phyloP scores from a whole-genome alignment of 2,113 vertebrate species.

The Tupaia chinensis region DNA sequence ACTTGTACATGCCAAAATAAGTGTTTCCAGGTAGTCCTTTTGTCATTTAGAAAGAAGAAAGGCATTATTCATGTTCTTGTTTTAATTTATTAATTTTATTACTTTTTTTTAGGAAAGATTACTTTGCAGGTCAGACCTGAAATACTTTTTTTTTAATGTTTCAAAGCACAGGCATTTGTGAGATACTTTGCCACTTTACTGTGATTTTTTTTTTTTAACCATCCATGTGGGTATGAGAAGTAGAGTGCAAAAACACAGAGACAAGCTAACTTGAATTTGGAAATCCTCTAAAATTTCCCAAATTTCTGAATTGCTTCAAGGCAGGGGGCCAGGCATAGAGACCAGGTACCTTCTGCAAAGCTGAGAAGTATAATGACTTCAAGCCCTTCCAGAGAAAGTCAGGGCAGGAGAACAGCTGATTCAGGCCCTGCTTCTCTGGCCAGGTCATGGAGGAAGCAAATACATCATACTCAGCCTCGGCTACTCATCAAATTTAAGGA shows the following conservation, averaged over 20 bases:
- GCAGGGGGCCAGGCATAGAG: background rate
- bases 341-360: background rate
- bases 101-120: slow-evolving; percentile 88
- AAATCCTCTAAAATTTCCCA: slow-evolving; percentile 80
- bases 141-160: slow-evolving; percentile 91
- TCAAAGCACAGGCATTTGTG: slow-evolving; percentile 94
- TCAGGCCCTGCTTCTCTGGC: background rate
- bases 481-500: background rate
- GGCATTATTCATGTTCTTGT: slow-evolving; percentile 87
- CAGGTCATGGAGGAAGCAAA: background rate
- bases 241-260: slow-evolving; percentile 87
- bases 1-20: slow-evolving; percentile 91
- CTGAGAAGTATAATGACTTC: background rate
- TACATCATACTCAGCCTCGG: background rate
- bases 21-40: slow-evolving; percentile 91
- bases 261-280: slow-evolving; percentile 90
- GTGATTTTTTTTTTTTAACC: slow-evolving; percentile 81
- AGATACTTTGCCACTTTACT: slow-evolving; percentile 84
- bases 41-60: slow-evolving; percentile 90
- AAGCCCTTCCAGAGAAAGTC: background rate
- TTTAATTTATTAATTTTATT: slow-evolving; percentile 89
- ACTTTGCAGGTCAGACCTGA: slow-evolving; percentile 92
- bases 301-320: slow-evolving; percentile 51
- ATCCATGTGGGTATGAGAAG: slow-evolving; percentile 92
- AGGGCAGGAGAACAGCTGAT: background rate